Evolutionary conservation across 2,888 invertebrate genomes (phyloP).

Genomic region (Mythimna ferrago): DNA sequence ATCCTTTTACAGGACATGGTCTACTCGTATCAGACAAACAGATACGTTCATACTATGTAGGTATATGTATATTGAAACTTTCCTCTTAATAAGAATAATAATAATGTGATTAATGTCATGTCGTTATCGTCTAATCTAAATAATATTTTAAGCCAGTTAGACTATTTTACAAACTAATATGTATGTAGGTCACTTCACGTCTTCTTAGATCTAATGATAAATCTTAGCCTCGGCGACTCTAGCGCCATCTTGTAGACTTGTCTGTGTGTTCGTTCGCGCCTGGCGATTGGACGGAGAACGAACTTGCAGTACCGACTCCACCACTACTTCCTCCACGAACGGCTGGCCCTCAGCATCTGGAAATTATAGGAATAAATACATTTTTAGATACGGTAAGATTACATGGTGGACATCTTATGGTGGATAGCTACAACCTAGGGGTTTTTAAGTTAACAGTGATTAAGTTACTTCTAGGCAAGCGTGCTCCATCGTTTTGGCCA

Average conservation of each 20-base stretch:
- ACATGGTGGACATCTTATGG: too few relatives aligned
- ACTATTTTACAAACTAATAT: neutral
- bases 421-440: too few relatives aligned
- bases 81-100: too few relatives aligned
- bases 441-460: too few relatives aligned
- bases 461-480: too few relatives aligned
- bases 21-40: too few relatives aligned
- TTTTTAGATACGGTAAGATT: neutral
- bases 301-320: conserved; percentile 84
- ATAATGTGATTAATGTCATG: neutral
- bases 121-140: neutral
- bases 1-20: too few relatives aligned
- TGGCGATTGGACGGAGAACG: conserved; percentile 78
- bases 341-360: conserved; percentile 79
- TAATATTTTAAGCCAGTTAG: neutral
- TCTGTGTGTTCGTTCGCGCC: conserved; percentile 78
- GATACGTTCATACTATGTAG: too few relatives aligned
- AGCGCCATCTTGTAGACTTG: conserved; percentile 80
- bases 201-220: conserved; percentile 34
- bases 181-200: neutral
- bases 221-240: conserved; percentile 78
- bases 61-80: too few relatives aligned
- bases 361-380: conserved; percentile 43
- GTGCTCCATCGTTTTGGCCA: too few relatives aligned
- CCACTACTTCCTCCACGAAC: conserved; percentile 87